phyloP scores from a whole-genome alignment of 2,888 invertebrate genomes.

The Coelopa pilipes region DNA sequence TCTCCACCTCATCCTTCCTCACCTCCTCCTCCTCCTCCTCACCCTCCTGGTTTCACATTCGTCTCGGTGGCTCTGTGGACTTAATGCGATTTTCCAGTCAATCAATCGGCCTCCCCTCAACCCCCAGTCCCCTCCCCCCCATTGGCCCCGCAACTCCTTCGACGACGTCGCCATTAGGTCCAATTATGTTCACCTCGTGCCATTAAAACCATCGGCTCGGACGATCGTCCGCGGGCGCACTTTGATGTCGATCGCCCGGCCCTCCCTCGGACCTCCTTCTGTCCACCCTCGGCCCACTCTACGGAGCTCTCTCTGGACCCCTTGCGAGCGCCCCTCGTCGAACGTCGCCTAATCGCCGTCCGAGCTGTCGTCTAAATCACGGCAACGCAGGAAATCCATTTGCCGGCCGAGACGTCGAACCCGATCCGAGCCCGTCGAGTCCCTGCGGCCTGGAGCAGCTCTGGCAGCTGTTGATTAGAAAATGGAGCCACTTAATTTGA shows the following conservation, averaged over 20 bases:
- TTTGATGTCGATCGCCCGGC: neutral
- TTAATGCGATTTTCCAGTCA: too few relatives aligned
- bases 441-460: constrained; percentile 4
- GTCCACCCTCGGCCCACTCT: neutral
- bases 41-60: too few relatives aligned
- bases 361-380: constrained; percentile 28
- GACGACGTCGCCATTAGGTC: neutral
- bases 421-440: neutral
- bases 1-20: too few relatives aligned
- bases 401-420: neutral
- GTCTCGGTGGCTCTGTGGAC: too few relatives aligned
- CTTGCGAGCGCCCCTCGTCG: neutral
- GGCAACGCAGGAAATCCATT: constrained; percentile 30
- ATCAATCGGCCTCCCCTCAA: too few relatives aligned
- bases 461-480: constrained; percentile 30
- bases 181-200: constrained; percentile 12
- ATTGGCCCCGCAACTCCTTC: neutral
- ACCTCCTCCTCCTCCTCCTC: neutral
- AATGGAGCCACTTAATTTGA: constrained; percentile 30
- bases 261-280: neutral
- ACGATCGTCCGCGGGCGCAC: neutral
- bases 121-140: too few relatives aligned
- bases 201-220: neutral
- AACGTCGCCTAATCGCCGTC: constrained; percentile 15
- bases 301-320: neutral